Evolutionary conservation across 1,140 invertebrate species (phyloP), one percentile per base, ranked within the genome.

Genomic region (Zaprionus gabonicus): DNA sequence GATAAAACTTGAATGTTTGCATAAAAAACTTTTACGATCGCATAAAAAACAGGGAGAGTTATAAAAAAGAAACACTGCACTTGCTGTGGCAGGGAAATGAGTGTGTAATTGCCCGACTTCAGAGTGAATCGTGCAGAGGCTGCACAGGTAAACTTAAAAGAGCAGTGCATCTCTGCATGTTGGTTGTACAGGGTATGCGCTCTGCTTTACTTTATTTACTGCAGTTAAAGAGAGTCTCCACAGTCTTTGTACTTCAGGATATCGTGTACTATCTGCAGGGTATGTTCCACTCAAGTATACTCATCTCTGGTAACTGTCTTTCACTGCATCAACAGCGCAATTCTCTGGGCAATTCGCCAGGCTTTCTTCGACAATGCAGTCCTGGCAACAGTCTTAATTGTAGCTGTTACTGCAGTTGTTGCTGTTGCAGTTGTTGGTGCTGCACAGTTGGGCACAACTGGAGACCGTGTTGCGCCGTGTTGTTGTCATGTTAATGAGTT

Each of bases 401-500:
- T 59, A 25, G 20, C 9, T 1, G 34, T 25, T 28, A 23, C 2
- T 12, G 15, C 4, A 5, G 57, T 25, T 41, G 20, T 15, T 27
- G 17, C 4, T 25, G 12, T 25, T 7, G 28, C 7, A 6, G 6
- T 1, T 28, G 7, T 36, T 46, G 17, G 3, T 23, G 46, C 10
- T 49, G 46, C 46, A 23, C n/a, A 49, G 46, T 23, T 51, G 46
- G 6, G 13, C 4, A 41, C 13, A 15, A n/a, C 5, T 41, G 15
- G 1, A 4, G 5, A n/a, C 20, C 46, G 12, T 51, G 46, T 51
- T 51, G 20, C 20, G 20, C 10, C 46, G 9, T 34, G 38, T 6
- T 46, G n/a, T 38, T 59, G 13, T 20, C 13, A 10, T 51, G 44
- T 12, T 60, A 58, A 68, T 68, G 66, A 36, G 56, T 38, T 69